Evolutionary conservation across 1,140 invertebrate genomes (phyloP), one percentile per base, ranked within the genome.

Genomic region (Gonatopus flavifemur): DNA sequence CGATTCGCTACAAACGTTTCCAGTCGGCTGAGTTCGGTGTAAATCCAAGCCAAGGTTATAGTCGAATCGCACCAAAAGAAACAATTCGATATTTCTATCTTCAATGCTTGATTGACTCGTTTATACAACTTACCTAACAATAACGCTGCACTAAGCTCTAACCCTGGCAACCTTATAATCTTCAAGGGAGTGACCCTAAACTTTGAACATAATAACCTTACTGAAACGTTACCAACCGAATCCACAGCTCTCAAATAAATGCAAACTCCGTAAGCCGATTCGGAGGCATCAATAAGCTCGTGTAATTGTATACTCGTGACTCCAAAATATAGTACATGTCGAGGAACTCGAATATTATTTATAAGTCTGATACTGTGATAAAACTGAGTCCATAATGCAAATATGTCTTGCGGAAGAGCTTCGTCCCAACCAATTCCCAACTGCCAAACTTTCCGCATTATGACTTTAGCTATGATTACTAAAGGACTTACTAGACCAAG

Each of bases 1-100:
- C 70, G 37, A 65, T 77, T 77, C 6, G 59, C 60, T 1, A 69
- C n/a, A n/a, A n/a, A n/a, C n/a, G n/a, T n/a, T n/a, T n/a, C n/a
- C n/a, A n/a, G n/a, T n/a, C n/a, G n/a, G 24, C 39, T 13, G 6
- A 43, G 32, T 16, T 12, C 3, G 7, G 33, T 48, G 15, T 13
- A 31, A 7, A 72, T 58, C 68, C 68, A 72, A 9, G 28, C 13
- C 4, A 74, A 37, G 2, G 59, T 64, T 3, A 59, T 64, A 0
- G 53, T 48, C 0, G 68, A 72, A 45, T 74, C 68, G 12, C 56
- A 47, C 64, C 64, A 72, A 25, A 37, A 59, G 15, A 30, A 35
- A 0, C 25, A 22, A 22, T 32, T 16, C 2, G 10, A 21, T 2
- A 47, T 20, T 9, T 22, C 7, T 31, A 55, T 13, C 13, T 54